Percentiles rank a stretch among this genome's conserved stretches.
These are phyloP conservation scores for Euleptes europaea DNA, from an alignment of 2,113 vertebrate species.

Conservation along the genomic window DNA sequence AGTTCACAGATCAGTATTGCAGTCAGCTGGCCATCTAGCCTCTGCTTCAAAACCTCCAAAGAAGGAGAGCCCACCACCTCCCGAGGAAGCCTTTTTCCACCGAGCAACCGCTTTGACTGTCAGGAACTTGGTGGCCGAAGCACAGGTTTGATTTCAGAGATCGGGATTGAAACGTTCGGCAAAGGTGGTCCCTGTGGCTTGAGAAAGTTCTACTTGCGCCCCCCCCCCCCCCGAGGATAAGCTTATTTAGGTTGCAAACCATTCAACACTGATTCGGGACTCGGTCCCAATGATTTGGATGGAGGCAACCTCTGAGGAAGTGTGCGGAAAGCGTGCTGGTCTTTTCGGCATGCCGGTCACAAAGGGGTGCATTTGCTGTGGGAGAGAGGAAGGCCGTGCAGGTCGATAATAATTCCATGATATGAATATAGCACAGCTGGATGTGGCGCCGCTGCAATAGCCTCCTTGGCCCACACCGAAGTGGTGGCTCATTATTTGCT, in stretches of 20 bases:
- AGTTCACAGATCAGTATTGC: no score
- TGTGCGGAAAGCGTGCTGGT: background rate
- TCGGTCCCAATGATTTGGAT: background rate
- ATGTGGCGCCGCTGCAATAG: background rate
- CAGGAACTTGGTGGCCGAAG: background rate
- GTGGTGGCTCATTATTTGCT: constrained; percentile 2
- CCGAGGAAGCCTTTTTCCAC: background rate
- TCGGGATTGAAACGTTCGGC: background rate
- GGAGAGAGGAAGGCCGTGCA: background rate
- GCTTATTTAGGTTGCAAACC: background rate
- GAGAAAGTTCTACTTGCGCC: background rate
- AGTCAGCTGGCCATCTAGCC: no score
- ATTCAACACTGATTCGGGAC: background rate
- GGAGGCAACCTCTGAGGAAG: background rate
- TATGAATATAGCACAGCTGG: background rate
- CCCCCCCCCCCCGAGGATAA: no score
- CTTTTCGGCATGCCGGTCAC: background rate
- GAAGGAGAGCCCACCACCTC: no score
- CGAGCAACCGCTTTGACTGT: background rate
- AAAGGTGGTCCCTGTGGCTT: background rate
- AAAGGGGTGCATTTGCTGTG: background rate
- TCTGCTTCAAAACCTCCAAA: background rate
- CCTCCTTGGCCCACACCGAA: background rate
- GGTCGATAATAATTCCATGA: background rate
- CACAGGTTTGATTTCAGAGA: background rate